Percentiles rank a stretch among this genome's conserved stretches.
Evolutionary conservation across 2,888 invertebrate species (phyloP).

Genomic region (Pterostichus niger): DNA sequence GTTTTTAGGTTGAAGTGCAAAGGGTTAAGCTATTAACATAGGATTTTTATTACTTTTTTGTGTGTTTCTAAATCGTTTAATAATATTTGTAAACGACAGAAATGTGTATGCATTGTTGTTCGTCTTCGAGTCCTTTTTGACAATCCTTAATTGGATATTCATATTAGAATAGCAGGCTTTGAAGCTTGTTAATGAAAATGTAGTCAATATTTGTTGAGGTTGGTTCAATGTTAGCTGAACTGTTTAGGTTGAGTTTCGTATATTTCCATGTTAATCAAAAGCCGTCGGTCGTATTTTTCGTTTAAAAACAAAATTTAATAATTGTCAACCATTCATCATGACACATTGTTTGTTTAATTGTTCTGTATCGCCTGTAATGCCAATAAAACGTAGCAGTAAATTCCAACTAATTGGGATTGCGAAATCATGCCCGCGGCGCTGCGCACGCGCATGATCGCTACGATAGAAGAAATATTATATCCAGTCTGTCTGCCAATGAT

Average conservation of each 20-base stretch:
- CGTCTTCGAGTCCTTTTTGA: too few species aligned
- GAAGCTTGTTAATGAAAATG: too few species aligned
- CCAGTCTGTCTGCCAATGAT: conserved; percentile 56
- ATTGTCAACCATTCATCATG: conserved; percentile 66
- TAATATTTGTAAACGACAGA: too few species aligned
- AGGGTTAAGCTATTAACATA: too few species aligned
- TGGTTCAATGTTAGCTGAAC: neutral
- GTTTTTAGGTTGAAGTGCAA: too few species aligned
- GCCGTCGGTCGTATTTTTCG: conserved; percentile 22
- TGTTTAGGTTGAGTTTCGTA: neutral
- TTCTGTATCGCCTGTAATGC: conserved; percentile 62
- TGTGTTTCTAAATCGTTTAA: too few species aligned
- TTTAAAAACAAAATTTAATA: conserved; percentile 64
- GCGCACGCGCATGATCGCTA: conserved; percentile 38
- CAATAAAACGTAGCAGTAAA: conserved; percentile 66
- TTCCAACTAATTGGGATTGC: conserved; percentile 65
- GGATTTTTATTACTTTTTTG: too few species aligned
- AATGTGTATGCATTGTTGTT: too few species aligned
- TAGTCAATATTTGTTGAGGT: too few species aligned
- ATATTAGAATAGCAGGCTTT: too few species aligned
- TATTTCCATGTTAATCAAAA: conserved; percentile 50
- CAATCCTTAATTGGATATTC: too few species aligned
- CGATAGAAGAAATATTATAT: conserved; percentile 51
- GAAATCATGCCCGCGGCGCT: conserved; percentile 13
- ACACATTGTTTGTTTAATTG: conserved; percentile 67